A percentile compares a stretch with the other conserved stretches of the same genome.
Conservation (phyloP, 2,888 invertebrate species). For the Oxystoma pomonae region DNA sequence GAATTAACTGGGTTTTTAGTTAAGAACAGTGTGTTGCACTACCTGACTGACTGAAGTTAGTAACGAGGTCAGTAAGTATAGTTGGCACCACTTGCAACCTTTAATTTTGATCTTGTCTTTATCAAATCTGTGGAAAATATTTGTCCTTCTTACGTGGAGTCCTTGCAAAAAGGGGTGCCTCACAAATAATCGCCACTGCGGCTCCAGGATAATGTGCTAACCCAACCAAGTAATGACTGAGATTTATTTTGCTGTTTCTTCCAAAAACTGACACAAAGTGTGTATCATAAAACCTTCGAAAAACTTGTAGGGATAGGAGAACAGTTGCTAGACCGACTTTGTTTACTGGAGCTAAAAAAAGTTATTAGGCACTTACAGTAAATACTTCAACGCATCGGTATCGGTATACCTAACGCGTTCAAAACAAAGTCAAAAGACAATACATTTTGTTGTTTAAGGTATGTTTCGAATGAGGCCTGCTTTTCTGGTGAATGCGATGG, state of each 20-base stretch:
- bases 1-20: too few species aligned
- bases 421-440: too few species aligned
- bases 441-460: background rate
- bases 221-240: conserved; percentile 74
- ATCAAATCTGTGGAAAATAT: too few species aligned
- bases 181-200: conserved; percentile 61
- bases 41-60: too few species aligned
- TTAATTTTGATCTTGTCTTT: too few species aligned
- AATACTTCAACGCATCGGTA: too few species aligned
- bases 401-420: too few species aligned
- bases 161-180: conserved; percentile 64
- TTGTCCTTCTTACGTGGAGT: conserved; percentile 16
- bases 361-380: too few species aligned
- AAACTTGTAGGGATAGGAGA: conserved; percentile 66
- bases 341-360: conserved; percentile 54
- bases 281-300: conserved; percentile 76
- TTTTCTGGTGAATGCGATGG: background rate
- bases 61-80: too few species aligned
- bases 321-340: conserved; percentile 57
- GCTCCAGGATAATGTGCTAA: conserved; percentile 73
- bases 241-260: conserved; percentile 68
- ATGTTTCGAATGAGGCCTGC: too few species aligned
- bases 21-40: too few species aligned
- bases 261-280: conserved; percentile 78
- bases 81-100: too few species aligned